Conservation (phyloP, 2,797 vertebrate species). For the Sebastes matsubarae region DNA sequence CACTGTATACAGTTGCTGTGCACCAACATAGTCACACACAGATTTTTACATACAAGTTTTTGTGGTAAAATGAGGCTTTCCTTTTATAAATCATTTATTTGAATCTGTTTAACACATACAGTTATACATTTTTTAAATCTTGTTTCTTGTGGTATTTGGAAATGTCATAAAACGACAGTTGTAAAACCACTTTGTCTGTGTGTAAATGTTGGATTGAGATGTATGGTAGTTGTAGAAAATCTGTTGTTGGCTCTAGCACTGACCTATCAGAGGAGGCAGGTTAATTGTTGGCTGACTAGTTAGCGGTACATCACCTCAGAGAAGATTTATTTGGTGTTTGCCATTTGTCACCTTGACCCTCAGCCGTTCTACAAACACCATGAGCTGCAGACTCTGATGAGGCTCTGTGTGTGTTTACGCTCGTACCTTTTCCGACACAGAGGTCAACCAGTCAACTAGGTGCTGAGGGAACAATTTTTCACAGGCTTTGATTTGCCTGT, state of each 20-base stretch:
- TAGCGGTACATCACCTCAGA: constrained; percentile 38
- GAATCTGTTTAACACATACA: neutral
- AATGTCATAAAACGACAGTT: neutral
- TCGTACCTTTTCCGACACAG: constrained; percentile 41
- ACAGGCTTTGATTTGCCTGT: constrained; percentile 74
- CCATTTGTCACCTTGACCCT: constrained; percentile 71
- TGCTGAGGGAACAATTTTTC: constrained; percentile 73
- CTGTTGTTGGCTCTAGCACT: neutral
- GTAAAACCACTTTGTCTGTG: neutral
- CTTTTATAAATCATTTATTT: neutral
- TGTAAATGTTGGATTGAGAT: neutral
- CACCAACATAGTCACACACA: too few relatives aligned
- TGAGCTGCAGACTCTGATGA: constrained; percentile 39
- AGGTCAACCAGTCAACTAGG: constrained; percentile 75
- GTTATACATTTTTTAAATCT: too few relatives aligned
- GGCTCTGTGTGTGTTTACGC: constrained; percentile 35
- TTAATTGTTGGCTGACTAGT: constrained; percentile 58
- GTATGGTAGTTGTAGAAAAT: neutral
- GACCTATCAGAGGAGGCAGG: constrained; percentile 16
- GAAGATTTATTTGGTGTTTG: constrained; percentile 68
- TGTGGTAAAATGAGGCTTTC: neutral
- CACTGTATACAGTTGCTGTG: too few relatives aligned
- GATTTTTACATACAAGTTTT: neutral
- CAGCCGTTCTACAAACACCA: constrained; percentile 61
- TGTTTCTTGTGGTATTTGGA: neutral